Percentiles rank a stretch among this genome's conserved stretches.
phyloP scores from a whole-genome alignment of 2,888 invertebrate genomes.

The Calliphora vomitoria region DNA sequence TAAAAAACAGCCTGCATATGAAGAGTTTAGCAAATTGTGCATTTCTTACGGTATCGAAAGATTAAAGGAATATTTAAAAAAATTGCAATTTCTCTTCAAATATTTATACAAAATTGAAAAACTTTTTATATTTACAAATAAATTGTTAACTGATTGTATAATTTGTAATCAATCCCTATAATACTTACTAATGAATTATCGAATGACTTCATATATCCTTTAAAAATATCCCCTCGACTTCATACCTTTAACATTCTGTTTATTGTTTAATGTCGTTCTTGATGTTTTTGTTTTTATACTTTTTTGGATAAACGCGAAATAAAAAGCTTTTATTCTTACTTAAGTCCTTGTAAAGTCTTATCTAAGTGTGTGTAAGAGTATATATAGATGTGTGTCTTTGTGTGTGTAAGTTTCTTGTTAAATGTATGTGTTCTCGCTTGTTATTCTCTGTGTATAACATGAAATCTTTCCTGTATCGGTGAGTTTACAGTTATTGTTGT shows the following conservation, averaged over 20 bases:
- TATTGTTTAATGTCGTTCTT: not conserved
- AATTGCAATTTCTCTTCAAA: too few relatives aligned
- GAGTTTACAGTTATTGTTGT: not conserved
- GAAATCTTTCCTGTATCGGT: slow-evolving; percentile 16
- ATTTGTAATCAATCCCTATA: too few relatives aligned
- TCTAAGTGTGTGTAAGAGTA: not conserved
- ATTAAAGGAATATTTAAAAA: too few relatives aligned
- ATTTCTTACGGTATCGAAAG: too few relatives aligned
- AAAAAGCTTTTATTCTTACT: slow-evolving; percentile 62
- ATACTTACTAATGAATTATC: too few relatives aligned
- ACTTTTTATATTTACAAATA: too few relatives aligned
- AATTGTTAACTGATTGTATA: too few relatives aligned
- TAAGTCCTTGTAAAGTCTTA: slow-evolving; percentile 61
- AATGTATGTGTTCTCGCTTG: slow-evolving; percentile 35
- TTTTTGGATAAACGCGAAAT: slow-evolving; percentile 61
- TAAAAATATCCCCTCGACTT: not conserved
- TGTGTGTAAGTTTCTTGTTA: slow-evolving; percentile 40
- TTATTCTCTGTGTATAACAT: slow-evolving; percentile 45
- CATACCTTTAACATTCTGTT: slow-evolving; percentile 14
- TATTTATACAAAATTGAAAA: too few relatives aligned
- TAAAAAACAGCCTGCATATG: too few relatives aligned
- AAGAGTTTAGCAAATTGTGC: too few relatives aligned
- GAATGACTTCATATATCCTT: too few relatives aligned
- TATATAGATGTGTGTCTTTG: not conserved
- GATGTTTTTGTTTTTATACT: slow-evolving; percentile 18